Evolutionary conservation across 2,113 vertebrate species (phyloP).

Genomic region (Myrmophylax atrothorax): DNA sequence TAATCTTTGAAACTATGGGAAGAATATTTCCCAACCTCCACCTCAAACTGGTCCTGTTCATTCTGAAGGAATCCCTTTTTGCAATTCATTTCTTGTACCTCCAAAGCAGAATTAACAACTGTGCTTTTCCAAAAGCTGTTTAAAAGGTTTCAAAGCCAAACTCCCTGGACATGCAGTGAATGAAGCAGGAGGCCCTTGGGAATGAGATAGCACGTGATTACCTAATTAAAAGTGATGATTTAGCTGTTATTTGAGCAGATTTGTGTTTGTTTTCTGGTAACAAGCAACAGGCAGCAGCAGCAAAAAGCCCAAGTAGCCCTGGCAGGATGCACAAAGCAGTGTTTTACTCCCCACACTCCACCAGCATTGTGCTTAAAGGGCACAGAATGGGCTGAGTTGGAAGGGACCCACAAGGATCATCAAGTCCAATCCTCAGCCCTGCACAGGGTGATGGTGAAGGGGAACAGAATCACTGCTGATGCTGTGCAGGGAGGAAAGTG

Average conservation of each 20-base stretch:
- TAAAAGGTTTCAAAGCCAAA: not conserved
- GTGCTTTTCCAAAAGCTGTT: not conserved
- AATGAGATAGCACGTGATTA: rapidly evolving
- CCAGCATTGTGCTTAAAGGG: not conserved
- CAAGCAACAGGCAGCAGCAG: not conserved
- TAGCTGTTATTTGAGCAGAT: not conserved
- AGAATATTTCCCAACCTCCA: not conserved
- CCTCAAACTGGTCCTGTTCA: not conserved
- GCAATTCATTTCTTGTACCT: rapidly evolving
- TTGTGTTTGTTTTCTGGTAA: not conserved
- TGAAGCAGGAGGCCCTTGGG: not conserved
- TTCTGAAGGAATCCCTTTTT: not conserved
- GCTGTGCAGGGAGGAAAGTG: not conserved
- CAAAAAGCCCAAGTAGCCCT: not conserved
- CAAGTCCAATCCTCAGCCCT: not conserved
- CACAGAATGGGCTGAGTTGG: not conserved
- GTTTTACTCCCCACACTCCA: not conserved
- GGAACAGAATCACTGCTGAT: not conserved
- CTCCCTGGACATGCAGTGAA: not conserved
- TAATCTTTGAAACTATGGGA: not conserved
- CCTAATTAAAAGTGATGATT: not conserved
- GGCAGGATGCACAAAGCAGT: not conserved
- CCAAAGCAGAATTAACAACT: not conserved
- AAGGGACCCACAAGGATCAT: not conserved
- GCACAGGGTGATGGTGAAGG: not conserved